Evolutionary conservation across 2,888 invertebrate genomes (phyloP).

Genomic region (Conistra vaccinii): DNA sequence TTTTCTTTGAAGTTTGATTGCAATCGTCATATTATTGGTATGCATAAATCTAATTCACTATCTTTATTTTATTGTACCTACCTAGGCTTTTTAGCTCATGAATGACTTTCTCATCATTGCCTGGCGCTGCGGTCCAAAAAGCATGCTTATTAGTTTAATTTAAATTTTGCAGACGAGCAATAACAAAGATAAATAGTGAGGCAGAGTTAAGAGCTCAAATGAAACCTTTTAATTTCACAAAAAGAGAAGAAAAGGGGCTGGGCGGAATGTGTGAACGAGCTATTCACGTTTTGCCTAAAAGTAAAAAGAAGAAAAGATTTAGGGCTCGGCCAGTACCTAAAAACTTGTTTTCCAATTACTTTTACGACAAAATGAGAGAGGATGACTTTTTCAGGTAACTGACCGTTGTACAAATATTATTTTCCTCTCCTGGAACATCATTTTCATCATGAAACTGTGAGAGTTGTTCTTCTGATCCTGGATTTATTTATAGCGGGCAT

Average conservation of each 20-base stretch:
- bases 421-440: neutral
- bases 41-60: neutral
- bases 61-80: neutral
- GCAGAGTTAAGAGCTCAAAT: constrained; percentile 92
- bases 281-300: constrained; percentile 77
- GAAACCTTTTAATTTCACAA: constrained; percentile 92
- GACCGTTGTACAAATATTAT: neutral
- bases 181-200: constrained; percentile 91
- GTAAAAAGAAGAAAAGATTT: constrained; percentile 90
- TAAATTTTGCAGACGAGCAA: constrained; percentile 86
- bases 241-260: constrained; percentile 89
- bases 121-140: constrained; percentile 1
- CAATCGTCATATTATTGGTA: neutral
- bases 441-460: constrained; percentile 2
- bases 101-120: neutral
- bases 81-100: constrained; percentile 37
- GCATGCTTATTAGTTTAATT: constrained; percentile 49
- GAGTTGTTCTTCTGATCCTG: constrained; percentile 1
- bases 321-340: constrained; percentile 93
- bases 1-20: constrained; percentile 5
- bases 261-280: constrained; percentile 84
- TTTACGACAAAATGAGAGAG: constrained; percentile 93
- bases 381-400: constrained; percentile 93
- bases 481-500: neutral
- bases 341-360: constrained; percentile 93